A percentile compares a stretch with the other conserved stretches of the same genome.
Evolutionary conservation across 1,140 invertebrate species (phyloP).

Genomic region (Adoxophyes honmai): DNA sequence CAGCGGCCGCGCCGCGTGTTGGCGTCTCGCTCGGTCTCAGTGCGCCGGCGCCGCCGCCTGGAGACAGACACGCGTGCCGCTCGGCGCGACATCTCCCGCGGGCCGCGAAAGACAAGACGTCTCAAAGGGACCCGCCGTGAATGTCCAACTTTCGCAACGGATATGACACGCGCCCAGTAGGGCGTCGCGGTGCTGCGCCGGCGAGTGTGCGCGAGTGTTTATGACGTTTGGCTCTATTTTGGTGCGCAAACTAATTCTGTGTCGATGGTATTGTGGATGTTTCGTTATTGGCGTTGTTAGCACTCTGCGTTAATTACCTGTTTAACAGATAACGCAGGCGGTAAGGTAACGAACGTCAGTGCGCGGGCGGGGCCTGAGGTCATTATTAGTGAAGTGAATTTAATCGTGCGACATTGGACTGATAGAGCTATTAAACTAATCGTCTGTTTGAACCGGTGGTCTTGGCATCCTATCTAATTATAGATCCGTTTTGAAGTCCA

Average conservation of each 20-base stretch:
- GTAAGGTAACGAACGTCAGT: background rate
- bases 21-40: conserved; percentile 45
- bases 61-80: conserved; percentile 46
- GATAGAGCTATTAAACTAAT: no score
- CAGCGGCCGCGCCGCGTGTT: conserved; percentile 40
- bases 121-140: conserved; percentile 18
- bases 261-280: conserved; percentile 48
- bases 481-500: no score
- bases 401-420: no score
- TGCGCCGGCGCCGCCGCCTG: conserved; percentile 57
- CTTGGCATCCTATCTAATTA: no score
- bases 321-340: background rate
- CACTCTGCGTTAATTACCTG: conserved; percentile 1
- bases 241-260: conserved; percentile 61
- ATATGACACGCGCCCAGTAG: conserved; percentile 10
- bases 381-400: background rate
- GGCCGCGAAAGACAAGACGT: conserved; percentile 33
- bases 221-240: conserved; percentile 59
- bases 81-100: conserved; percentile 25
- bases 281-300: conserved; percentile 9
- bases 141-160: conserved; percentile 15
- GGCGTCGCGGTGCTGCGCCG: conserved; percentile 24
- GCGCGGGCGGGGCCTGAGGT: background rate
- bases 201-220: conserved; percentile 31
- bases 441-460: no score